Evolutionary conservation across 2,888 invertebrate species (phyloP).

Genomic region (Amaurobius ferox): DNA sequence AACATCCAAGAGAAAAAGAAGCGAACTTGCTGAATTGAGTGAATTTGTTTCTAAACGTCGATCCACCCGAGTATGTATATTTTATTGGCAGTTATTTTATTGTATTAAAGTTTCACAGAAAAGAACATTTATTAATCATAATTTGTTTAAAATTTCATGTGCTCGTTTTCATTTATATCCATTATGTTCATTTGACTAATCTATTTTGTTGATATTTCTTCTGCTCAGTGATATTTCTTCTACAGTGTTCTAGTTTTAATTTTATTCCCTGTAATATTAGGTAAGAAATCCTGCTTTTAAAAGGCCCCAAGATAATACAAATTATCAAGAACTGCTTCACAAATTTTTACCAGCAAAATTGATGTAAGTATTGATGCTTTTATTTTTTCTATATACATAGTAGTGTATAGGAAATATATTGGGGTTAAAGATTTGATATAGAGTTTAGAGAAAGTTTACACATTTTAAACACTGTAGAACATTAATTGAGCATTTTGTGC

Average conservation of each 20-base stretch:
- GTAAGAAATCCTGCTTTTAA: conserved; percentile 74
- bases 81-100: too few species aligned
- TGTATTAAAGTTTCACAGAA: too few species aligned
- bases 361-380: conserved; percentile 58
- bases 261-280: conserved; percentile 16
- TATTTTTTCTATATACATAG: background rate
- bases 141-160: too few species aligned
- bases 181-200: too few species aligned
- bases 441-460: too few species aligned
- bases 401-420: too few species aligned
- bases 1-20: conserved; percentile 74
- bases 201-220: background rate
- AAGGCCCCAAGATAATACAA: conserved; percentile 77
- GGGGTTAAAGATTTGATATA: too few species aligned
- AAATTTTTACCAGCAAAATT: conserved; percentile 77
- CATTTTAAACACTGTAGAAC: too few species aligned
- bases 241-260: too few species aligned
- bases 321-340: conserved; percentile 77
- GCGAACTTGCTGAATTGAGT: conserved; percentile 69
- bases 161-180: too few species aligned
- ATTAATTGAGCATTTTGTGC: too few species aligned
- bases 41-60: conserved; percentile 75
- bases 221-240: background rate
- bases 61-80: conserved; percentile 75
- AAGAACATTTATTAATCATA: too few species aligned